These are phyloP conservation scores for Astreopora myriophthalma DNA, from an alignment of 64 coral and sea anemone genomes.

Conservation along the genomic window DNA sequence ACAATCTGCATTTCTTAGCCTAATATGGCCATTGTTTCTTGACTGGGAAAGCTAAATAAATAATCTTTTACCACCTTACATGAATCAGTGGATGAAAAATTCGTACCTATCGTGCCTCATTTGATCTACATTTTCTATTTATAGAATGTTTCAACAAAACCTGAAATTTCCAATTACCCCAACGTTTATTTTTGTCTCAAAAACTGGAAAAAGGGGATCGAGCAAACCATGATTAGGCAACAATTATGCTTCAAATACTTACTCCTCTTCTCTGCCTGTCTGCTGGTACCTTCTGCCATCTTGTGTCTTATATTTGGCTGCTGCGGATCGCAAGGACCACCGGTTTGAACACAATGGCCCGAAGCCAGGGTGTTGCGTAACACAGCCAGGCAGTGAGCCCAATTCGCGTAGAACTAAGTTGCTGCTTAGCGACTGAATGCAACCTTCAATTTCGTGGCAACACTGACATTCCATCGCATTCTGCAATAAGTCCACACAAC, in stretches of 20 bases:
- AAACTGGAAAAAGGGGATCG: too few species aligned
- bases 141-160: too few species aligned
- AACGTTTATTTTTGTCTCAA: too few species aligned
- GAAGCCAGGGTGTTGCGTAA: conserved; percentile 4
- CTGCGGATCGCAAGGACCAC: conserved; percentile 28
- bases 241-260: neutral
- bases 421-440: neutral
- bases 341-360: neutral
- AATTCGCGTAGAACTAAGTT: neutral
- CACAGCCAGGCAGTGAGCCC: neutral
- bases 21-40: too few species aligned
- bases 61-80: too few species aligned
- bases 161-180: too few species aligned
- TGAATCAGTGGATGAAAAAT: too few species aligned
- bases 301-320: neutral
- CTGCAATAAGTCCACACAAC: neutral
- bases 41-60: too few species aligned
- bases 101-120: too few species aligned
- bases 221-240: too few species aligned
- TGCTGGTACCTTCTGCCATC: neutral
- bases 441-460: conserved; percentile 51
- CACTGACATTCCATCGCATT: conserved; percentile 35
- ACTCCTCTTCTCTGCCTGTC: conserved; percentile 3
- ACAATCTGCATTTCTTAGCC: too few species aligned
- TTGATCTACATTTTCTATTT: too few species aligned